Conservation (phyloP, 2,888 invertebrate species). For the Teinopalpus imperialis region DNA sequence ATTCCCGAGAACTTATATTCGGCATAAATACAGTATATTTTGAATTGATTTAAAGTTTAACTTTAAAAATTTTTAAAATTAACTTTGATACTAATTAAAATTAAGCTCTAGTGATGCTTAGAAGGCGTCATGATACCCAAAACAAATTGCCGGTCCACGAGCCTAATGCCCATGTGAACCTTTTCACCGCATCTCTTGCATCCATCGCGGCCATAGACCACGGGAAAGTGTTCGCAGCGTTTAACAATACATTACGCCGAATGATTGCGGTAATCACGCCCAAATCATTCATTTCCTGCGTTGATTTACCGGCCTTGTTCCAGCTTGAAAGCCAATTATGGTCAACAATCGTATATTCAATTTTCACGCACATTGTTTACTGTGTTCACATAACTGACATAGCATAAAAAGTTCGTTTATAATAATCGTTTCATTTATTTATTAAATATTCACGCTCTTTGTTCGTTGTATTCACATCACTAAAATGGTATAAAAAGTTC, state of each 20-base stretch:
- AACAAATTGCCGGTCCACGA: not conserved
- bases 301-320: conserved; percentile 5
- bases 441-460: too few species aligned
- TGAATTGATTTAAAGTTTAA: too few species aligned
- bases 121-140: not conserved
- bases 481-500: too few species aligned
- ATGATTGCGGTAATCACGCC: conserved; percentile 3
- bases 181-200: conserved; percentile 6
- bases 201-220: conserved; percentile 26
- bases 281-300: conserved; percentile 21
- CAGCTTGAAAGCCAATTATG: not conserved
- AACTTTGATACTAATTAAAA: too few species aligned
- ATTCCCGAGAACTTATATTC: too few species aligned
- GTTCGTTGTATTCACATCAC: too few species aligned
- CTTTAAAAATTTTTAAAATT: too few species aligned
- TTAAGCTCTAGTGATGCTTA: too few species aligned
- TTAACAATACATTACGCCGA: not conserved
- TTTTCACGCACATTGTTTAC: conserved; percentile 19
- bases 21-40: too few species aligned
- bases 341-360: conserved; percentile 3
- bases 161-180: not conserved
- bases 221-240: conserved; percentile 28
- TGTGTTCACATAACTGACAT: too few species aligned
- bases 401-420: too few species aligned
- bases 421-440: too few species aligned